Evolutionary conservation across 2,113 vertebrate species (phyloP), one percentile per base, ranked within the genome.

Genomic region (Sebastes schlegelii): DNA sequence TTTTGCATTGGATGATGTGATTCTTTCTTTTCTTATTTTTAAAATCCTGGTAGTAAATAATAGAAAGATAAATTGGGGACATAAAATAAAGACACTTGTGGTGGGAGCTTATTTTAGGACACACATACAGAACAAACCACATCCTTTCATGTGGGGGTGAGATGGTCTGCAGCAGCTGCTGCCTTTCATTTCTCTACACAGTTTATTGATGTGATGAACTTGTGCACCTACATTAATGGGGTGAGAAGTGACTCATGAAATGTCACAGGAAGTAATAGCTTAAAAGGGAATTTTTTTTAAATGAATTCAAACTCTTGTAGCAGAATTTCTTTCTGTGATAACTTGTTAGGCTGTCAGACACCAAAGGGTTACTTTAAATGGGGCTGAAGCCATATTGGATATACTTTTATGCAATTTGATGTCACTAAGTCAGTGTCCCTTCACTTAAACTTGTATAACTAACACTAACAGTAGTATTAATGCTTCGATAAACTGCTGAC

Each of bases 111-210:
- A 57, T 55, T 55, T 51, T 13, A 45, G 17, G 4, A 49, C 55
- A 43, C 17, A 34, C 60, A n/a, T 4, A 16, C 6, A 80, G 8
- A 13, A 19, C 52, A 67, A 79, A 74, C 85, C 85, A 67, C 69
- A 83, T 81, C 55, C 86, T 83, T 70, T 80, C 4, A 77, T 83
- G 19, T 46, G 11, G 75, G 51, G 40, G n/a, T 9, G 17, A 46
- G 54, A 62, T 0, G 5, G 54, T 55, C 66, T 79, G 62, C 12
- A 23, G 81, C 62, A 60, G 45, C 71, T 79, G 75, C 65, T 85
- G 64, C 46, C 75, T 79, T 40, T 34, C 45, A 17, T 63, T 73
- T 71, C 40, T 71, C 34, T 62, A 3, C 13, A 16, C 19, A 16
- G 46, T 54, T 61, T 19, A 55, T 19, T 58, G 43, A 23, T 16